phyloP scores from a whole-genome alignment of 2,888 invertebrate genomes.

The Nematopogon swammerdamellus region DNA sequence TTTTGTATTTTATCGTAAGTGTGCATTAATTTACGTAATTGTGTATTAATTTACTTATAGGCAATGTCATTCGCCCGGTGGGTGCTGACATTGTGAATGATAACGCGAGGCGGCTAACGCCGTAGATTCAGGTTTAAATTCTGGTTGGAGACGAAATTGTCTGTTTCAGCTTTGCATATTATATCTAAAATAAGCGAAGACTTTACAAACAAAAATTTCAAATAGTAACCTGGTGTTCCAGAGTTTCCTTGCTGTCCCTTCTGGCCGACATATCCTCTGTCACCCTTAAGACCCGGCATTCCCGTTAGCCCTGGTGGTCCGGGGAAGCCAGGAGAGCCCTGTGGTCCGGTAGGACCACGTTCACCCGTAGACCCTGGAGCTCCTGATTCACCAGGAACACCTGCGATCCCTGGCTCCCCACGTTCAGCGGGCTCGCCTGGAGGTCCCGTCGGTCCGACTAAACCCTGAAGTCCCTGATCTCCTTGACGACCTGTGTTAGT shows the following conservation, averaged over 20 bases:
- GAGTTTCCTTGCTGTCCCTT: constrained; percentile 73
- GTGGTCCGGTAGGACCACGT: constrained; percentile 67
- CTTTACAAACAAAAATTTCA: not conserved
- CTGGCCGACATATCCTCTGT: constrained; percentile 64
- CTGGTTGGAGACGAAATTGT: too few species aligned
- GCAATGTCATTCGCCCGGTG: too few species aligned
- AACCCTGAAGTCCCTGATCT: constrained; percentile 76
- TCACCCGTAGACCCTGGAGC: constrained; percentile 74
- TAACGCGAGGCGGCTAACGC: too few species aligned
- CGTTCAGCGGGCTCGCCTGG: constrained; percentile 80
- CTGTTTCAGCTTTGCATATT: too few species aligned
- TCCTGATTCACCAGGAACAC: constrained; percentile 67
- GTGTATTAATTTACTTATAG: too few species aligned
- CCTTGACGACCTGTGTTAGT: constrained; percentile 57
- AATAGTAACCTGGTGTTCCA: constrained; percentile 50
- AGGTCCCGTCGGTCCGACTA: constrained; percentile 69
- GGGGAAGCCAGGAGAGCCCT: constrained; percentile 66
- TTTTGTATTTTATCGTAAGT: too few species aligned
- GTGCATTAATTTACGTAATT: too few species aligned
- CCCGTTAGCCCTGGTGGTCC: constrained; percentile 69
- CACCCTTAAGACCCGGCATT: constrained; percentile 69
- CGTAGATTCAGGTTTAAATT: too few species aligned
- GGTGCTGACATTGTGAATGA: too few species aligned
- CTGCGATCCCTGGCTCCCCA: constrained; percentile 72
- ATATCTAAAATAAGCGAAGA: too few species aligned